A percentile compares a stretch with the other conserved stretches of the same genome.
Conservation (phyloP, 2,797 vertebrate species). For the Loriculus beryllinus region DNA sequence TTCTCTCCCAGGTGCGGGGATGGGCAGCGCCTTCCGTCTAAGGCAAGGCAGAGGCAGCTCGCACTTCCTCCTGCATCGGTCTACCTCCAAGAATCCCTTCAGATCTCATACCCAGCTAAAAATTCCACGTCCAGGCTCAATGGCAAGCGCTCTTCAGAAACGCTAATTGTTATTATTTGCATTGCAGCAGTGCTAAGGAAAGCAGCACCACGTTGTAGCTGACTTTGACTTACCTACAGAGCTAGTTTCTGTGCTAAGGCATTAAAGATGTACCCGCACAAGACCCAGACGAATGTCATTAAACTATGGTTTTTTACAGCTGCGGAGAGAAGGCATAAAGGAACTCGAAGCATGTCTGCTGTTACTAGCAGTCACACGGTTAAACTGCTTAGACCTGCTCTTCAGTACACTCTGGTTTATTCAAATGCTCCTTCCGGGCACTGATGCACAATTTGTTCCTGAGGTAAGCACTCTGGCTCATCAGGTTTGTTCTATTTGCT, state of each 20-base stretch:
- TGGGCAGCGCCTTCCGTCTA: rapidly evolving
- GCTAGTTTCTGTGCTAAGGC: background rate
- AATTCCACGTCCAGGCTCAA: background rate
- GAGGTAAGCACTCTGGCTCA: background rate
- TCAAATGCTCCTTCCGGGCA: background rate
- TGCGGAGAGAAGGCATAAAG: background rate
- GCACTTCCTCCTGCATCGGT: background rate
- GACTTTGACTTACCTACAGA: background rate
- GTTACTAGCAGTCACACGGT: background rate
- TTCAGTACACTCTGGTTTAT: background rate
- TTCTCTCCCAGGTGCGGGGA: background rate
- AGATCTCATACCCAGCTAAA: background rate
- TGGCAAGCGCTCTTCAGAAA: background rate
- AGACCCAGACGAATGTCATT: background rate
- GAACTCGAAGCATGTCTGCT: background rate
- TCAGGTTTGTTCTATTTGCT: background rate
- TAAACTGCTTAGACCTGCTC: background rate
- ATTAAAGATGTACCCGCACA: background rate
- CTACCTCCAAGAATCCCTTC: background rate
- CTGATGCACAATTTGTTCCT: background rate
- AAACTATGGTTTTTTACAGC: background rate
- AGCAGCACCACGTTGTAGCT: background rate
- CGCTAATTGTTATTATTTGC: background rate
- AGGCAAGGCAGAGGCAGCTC: rapidly evolving
- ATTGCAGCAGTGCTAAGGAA: background rate